These are phyloP conservation scores for Galbula dea DNA, from an alignment of 2,113 vertebrate species.

Conservation along the genomic window DNA sequence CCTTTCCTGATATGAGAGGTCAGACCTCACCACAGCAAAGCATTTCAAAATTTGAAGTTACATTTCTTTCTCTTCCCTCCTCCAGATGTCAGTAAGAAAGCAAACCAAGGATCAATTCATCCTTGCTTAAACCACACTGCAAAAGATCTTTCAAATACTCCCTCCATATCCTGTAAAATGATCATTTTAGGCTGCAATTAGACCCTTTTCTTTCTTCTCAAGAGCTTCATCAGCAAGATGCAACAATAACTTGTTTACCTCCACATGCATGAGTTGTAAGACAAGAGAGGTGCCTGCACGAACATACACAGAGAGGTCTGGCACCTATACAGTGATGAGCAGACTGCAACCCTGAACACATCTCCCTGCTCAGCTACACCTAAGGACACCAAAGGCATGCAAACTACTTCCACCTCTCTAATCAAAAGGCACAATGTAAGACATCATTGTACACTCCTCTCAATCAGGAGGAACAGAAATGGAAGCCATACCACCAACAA, in stretches of 20 bases:
- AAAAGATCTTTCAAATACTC: background rate
- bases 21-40: background rate
- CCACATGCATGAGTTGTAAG: background rate
- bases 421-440: background rate
- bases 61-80: background rate
- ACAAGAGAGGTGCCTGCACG: background rate
- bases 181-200: background rate
- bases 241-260: background rate
- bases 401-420: background rate
- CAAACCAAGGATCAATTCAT: background rate
- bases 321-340: background rate
- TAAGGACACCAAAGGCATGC: background rate
- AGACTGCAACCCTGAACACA: background rate
- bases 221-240: background rate
- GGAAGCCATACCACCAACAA: background rate
- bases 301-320: background rate
- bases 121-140: background rate
- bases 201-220: background rate
- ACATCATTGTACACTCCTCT: background rate
- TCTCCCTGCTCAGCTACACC: background rate
- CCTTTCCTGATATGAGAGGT: background rate
- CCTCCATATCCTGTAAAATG: background rate
- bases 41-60: background rate
- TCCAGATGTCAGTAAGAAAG: background rate
- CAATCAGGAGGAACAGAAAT: background rate